Evolutionary conservation across 2,113 vertebrate genomes (phyloP).

Genomic region (Melanostigma gelatinosum): DNA sequence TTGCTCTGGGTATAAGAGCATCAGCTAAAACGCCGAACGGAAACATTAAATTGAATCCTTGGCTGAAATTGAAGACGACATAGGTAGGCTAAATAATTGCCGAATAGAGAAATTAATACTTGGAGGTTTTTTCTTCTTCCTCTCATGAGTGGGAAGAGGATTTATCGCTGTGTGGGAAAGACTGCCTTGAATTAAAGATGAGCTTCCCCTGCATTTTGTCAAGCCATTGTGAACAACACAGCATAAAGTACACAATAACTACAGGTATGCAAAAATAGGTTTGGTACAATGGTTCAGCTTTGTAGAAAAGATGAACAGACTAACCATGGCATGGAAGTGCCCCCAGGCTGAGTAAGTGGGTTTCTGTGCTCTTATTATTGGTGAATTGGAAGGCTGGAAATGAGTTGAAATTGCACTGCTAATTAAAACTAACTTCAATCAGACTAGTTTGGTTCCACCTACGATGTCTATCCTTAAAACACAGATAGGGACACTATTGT

Average conservation of each 20-base stretch:
- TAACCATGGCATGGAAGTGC: conserved; percentile 24
- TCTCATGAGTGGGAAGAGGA: conserved; percentile 60
- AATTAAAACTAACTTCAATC: not conserved
- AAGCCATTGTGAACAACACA: conserved; percentile 64
- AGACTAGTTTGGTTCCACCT: not conserved
- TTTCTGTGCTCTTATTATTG: conserved; percentile 31
- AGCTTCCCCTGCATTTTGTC: conserved; percentile 65
- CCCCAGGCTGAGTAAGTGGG: conserved; percentile 27
- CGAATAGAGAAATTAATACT: conserved; percentile 62
- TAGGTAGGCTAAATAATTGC: conserved; percentile 68
- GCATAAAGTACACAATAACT: conserved; percentile 58
- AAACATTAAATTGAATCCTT: conserved; percentile 56
- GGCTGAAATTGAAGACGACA: conserved; percentile 54
- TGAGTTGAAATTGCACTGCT: not conserved
- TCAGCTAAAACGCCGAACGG: conserved; percentile 36
- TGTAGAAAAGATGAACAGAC: conserved; percentile 43
- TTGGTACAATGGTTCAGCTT: conserved; percentile 38
- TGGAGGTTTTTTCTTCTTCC: conserved; percentile 23
- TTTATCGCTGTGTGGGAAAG: conserved; percentile 66
- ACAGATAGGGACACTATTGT: not conserved
- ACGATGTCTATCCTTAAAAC: not conserved
- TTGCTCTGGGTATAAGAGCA: conserved; percentile 34
- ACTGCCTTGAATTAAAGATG: conserved; percentile 75
- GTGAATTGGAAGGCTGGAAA: conserved; percentile 23
- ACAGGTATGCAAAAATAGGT: conserved; percentile 66